Evolutionary conservation across 2,113 vertebrate genomes (phyloP), one percentile per base, ranked within the genome.

Genomic region (Mugil cephalus): DNA sequence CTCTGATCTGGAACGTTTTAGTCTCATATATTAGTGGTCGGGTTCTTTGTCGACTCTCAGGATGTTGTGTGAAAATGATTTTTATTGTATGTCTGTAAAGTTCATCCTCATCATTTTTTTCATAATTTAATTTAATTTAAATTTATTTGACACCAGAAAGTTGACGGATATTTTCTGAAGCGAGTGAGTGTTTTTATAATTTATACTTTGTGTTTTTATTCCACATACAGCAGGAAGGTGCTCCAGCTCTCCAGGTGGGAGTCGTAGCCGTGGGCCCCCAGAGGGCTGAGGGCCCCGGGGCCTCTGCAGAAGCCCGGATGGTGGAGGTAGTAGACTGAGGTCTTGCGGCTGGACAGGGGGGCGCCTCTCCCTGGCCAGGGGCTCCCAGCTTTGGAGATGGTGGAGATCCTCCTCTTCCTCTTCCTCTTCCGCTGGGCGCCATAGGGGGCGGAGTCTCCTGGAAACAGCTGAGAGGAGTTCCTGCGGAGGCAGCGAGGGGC

Each of bases 161-260:
- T n/a, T n/a, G n/a, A n/a, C n/a, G n/a, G n/a, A n/a, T n/a, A n/a
- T n/a, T n/a, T n/a, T n/a, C n/a, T n/a, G n/a, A n/a, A n/a, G n/a
- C n/a, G n/a, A n/a, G n/a, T n/a, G n/a, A n/a, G n/a, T n/a, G n/a
- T n/a, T n/a, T n/a, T n/a, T n/a, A n/a, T n/a, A n/a, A n/a, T n/a
- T n/a, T n/a, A n/a, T n/a, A n/a, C n/a, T n/a, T n/a, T n/a, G n/a
- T n/a, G n/a, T n/a, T n/a, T n/a, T n/a, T n/a, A n/a, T n/a, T n/a
- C 56, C 80, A 97, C 97, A 90, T 97, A 98, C 96, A 92, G 94
- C 88, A 96, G 87, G 65, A 93, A 92, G 80, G 93, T 47, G 54
- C 92, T 96, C 95, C 95, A 95, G 74, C 88, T 67, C 11, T 93
- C 74, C 87, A 94, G 87, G 1, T 70, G 77, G 35, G 86, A 77